Percentiles rank a stretch among this genome's conserved stretches.
These are phyloP conservation scores for Thymelicus sylvestris DNA, from an alignment of 2,888 invertebrate species.

Conservation along the genomic window DNA sequence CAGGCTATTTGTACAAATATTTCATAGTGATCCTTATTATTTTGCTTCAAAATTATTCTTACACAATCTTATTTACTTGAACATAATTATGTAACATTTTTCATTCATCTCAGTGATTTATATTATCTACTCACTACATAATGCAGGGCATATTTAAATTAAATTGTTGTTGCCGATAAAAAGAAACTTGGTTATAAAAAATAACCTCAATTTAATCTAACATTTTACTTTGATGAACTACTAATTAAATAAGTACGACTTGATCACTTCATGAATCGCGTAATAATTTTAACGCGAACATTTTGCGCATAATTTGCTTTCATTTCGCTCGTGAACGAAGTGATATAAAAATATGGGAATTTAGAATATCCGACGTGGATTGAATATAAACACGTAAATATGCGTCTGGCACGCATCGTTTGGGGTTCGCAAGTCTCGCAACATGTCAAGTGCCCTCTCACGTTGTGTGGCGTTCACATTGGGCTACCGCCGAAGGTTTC, in stretches of 20 bases:
- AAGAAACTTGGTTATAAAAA: too few relatives aligned
- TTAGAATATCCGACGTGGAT: conserved; percentile 28
- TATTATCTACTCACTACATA: too few relatives aligned
- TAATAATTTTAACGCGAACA: conserved; percentile 9
- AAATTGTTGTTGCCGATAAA: too few relatives aligned
- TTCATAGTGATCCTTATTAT: too few relatives aligned
- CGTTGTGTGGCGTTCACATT: conserved; percentile 4
- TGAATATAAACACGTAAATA: conserved; percentile 37
- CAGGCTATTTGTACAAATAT: too few relatives aligned
- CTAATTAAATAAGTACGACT: background rate
- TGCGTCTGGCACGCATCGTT: conserved; percentile 37
- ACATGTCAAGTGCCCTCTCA: conserved; percentile 38
- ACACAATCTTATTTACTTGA: too few relatives aligned
- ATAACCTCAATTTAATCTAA: background rate
- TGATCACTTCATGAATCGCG: conserved; percentile 9
- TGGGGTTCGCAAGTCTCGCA: conserved; percentile 37
- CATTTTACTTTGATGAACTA: background rate
- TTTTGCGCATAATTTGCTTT: conserved; percentile 24
- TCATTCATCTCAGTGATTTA: too few relatives aligned
- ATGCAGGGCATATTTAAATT: too few relatives aligned
- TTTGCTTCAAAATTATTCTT: too few relatives aligned
- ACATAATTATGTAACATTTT: too few relatives aligned
- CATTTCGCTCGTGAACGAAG: conserved; percentile 11
- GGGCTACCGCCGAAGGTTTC: background rate
- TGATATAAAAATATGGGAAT: conserved; percentile 26